Evolutionary conservation across 2,888 invertebrate genomes (phyloP), one percentile per base, ranked within the genome.

Genomic region (Tenthredo mesomela): DNA sequence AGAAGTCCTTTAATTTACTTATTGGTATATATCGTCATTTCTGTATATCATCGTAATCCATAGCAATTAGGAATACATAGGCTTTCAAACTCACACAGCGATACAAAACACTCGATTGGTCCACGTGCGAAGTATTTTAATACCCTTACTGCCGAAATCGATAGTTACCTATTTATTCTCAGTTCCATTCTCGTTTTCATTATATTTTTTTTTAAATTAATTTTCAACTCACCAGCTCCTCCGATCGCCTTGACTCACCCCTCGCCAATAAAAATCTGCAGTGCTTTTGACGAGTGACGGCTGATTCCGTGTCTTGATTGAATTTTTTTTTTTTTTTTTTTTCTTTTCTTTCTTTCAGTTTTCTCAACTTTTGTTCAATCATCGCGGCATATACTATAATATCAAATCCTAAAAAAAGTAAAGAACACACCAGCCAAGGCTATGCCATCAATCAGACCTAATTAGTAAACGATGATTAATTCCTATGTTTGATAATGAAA

Each of bases 141-240:
- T 84, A 84, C 84, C 84, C 84, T 84, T 84, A 84, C 77, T 84
- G 84, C 84, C 84, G 84, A 84, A 77, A 77, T 77, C 84, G 84
- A 47, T 78, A 71, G 29, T 40, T 40, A 77, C 61, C 61, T 80
- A 29, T 43, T 37, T 67, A 67, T 29, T 65, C 61, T 40, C 58
- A 37, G 58, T 80, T 80, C 61, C 37, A 40, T 37, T 80, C 58
- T 29, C 40, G 21, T 61, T n/a, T 40, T 25, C 18, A 12, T 33
- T 33, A n/a, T 58, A 18, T 21, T 50, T 50, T 12, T 50, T 37
- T 37, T 37, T 4, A 70, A n/a, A 43, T 21, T 73, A 73, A n/a
- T 21, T 25, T 73, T 43, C n/a, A 73, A 73, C 73, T 73, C 73
- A 43, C 73, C 37, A 37, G 37, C 47, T 73, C n/a, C 7, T 2